phyloP scores from a whole-genome alignment of 2,797 vertebrate genomes.

The Chelidonichthys spinosus region DNA sequence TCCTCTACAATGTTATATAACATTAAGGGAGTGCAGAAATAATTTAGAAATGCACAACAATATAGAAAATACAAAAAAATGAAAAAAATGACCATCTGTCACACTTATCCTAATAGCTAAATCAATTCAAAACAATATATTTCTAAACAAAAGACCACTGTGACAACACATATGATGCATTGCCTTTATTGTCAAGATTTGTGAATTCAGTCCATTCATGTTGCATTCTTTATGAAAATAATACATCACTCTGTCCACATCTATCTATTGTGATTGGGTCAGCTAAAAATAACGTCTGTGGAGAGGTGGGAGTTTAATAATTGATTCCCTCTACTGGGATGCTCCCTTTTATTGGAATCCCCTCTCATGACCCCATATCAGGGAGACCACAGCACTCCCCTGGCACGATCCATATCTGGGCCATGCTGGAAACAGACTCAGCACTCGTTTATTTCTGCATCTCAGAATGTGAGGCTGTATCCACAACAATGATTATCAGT shows the following conservation, averaged over 20 bases:
- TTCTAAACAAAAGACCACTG: background rate
- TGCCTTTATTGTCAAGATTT: slow-evolving; percentile 3
- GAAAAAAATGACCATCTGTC: too few species aligned
- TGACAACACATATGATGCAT: slow-evolving; percentile 1
- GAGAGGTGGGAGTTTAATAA: slow-evolving; percentile 66
- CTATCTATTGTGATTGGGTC: slow-evolving; percentile 39
- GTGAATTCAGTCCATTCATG: slow-evolving; percentile 3
- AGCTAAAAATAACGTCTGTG: slow-evolving; percentile 63
- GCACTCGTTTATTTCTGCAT: slow-evolving; percentile 10
- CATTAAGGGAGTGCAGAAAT: too few species aligned
- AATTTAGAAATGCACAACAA: too few species aligned
- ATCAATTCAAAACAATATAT: background rate
- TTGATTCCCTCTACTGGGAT: slow-evolving; percentile 59
- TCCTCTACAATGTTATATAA: too few species aligned
- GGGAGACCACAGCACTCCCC: slow-evolving; percentile 45
- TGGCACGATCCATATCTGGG: slow-evolving; percentile 48
- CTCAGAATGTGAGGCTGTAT: background rate
- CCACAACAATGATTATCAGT: background rate
- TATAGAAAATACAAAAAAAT: too few species aligned
- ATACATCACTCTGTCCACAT: slow-evolving; percentile 49
- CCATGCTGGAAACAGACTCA: slow-evolving; percentile 16
- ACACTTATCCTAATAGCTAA: background rate
- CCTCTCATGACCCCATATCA: slow-evolving; percentile 52
- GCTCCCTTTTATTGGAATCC: slow-evolving; percentile 67
- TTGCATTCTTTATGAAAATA: slow-evolving; percentile 1